phyloP scores from a whole-genome alignment of 2,888 invertebrate species.

The Rhingia rostrata region DNA sequence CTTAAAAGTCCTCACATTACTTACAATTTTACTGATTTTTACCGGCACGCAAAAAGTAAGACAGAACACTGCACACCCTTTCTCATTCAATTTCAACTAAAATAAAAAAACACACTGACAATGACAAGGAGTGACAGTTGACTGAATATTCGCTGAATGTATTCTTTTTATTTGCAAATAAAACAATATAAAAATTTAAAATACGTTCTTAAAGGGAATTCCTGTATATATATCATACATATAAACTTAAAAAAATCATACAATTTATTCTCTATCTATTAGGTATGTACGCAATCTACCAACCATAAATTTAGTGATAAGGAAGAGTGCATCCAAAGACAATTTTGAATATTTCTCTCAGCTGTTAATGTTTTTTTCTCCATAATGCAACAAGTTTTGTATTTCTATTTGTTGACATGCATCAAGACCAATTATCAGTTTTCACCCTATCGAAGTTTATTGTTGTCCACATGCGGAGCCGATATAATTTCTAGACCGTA shows the following conservation, averaged over 20 bases:
- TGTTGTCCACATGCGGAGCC: not conserved
- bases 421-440: not conserved
- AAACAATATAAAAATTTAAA: no score
- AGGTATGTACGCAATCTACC: not conserved
- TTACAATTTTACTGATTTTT: no score
- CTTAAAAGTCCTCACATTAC: no score
- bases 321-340: not conserved
- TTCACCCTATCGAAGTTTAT: not conserved
- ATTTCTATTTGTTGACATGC: constrained; percentile 5
- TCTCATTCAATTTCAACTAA: no score
- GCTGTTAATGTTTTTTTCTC: not conserved
- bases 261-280: not conserved
- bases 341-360: not conserved
- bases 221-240: no score
- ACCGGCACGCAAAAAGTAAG: no score
- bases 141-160: no score
- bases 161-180: no score
- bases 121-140: no score
- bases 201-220: no score
- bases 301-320: not conserved
- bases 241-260: not conserved
- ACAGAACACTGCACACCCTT: no score
- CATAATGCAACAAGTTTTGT: constrained; percentile 5
- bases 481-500: not conserved
- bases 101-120: no score